Conservation (phyloP, 2,113 vertebrate genomes). For the Psilopsiagon aymara region DNA sequence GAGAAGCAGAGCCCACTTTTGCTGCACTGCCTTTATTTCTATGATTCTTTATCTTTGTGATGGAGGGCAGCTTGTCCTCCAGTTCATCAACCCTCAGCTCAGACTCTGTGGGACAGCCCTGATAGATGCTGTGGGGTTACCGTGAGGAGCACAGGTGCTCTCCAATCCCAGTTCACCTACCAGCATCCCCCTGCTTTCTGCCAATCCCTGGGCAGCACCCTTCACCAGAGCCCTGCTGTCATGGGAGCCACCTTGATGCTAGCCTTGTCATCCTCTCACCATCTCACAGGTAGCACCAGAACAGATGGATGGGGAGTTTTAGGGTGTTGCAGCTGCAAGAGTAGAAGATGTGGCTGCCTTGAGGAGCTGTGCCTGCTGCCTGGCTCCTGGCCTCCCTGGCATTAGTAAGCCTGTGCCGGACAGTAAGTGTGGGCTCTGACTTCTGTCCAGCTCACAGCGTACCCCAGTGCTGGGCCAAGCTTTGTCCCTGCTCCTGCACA, state of each 20-base stretch:
- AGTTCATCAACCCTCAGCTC: not conserved
- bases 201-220: not conserved
- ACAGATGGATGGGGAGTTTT: not conserved
- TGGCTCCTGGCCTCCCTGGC: not conserved
- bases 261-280: not conserved
- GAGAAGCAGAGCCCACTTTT: not conserved
- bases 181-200: rapidly evolving
- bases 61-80: not conserved
- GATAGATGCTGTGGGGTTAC: not conserved
- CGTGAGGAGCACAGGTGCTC: not conserved
- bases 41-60: not conserved
- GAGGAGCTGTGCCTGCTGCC: not conserved
- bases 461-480: not conserved
- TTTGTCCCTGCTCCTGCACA: not conserved
- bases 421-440: not conserved
- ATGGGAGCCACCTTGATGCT: rapidly evolving
- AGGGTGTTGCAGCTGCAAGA: not conserved
- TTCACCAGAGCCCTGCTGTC: not conserved
- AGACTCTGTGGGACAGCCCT: not conserved
- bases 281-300: not conserved
- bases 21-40: not conserved
- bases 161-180: not conserved
- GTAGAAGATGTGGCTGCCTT: not conserved
- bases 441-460: not conserved
- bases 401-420: not conserved